Evolutionary conservation across 2,113 vertebrate genomes (phyloP), one percentile per base, ranked within the genome.

Genomic region (Excalfactoria chinensis): DNA sequence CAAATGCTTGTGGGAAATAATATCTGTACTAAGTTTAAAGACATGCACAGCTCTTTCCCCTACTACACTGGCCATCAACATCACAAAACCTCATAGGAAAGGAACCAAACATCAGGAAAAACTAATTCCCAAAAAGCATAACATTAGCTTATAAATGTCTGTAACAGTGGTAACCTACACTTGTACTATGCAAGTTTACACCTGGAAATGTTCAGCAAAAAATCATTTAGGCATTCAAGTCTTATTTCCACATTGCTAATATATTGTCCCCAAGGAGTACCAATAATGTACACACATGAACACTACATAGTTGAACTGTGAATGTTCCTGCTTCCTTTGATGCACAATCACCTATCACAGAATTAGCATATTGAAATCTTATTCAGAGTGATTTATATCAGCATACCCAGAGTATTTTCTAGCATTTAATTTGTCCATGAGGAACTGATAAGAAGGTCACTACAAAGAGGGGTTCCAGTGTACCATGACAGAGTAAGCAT

Each of bases 271-370:
- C 86, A 43, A 64, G 48, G 37, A 88, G 72, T 32, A 55, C 2
- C 20, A 49, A 7, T 25, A 41, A 69, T 2, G 7, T 10, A 60
- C 8, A 2, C 0, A 1, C 11, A 13, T 7, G 20, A 75, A 35
- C 34, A 43, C 37, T 59, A 7, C 8, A 55, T 2, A 67, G 17
- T 48, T 55, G 41, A 72, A 77, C 7, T 48, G 12, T 12, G 7
- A 62, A 9, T 55, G 11, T 11, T 76, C 21, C 12, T 72, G 26
- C 68, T 48, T 87, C 12, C 30, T 3, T 60, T 82, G n/a, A 22
- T 70, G 43, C 10, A 35, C 16, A 34, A 16, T 32, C 13, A 32
- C 26, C 43, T 56, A 21, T 71, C 26, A 23, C 55, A 68, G 71
- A 92, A 64, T 43, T 34, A 68, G 78, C 8, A 68, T 11, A 68